Conservation (phyloP, 2,888 invertebrate species). For the Shargacucullia verbasci region DNA sequence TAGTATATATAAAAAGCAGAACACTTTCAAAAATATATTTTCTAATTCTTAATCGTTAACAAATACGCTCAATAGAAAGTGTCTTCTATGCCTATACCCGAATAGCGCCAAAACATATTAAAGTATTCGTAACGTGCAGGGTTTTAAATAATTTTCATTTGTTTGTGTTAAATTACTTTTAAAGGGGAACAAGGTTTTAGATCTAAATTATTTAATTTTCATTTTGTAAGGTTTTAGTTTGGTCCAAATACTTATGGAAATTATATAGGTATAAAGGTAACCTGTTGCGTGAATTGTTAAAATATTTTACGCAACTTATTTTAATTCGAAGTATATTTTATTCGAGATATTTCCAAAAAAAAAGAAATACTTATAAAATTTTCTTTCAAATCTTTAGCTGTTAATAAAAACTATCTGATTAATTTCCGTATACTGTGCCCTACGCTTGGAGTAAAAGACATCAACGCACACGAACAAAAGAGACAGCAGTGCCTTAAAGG, state of each 20-base stretch:
- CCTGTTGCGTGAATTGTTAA: too few relatives aligned
- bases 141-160: too few relatives aligned
- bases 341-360: too few relatives aligned
- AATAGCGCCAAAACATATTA: too few relatives aligned
- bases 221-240: too few relatives aligned
- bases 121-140: too few relatives aligned
- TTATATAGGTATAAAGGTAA: too few relatives aligned
- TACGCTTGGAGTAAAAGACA: slow-evolving; percentile 82
- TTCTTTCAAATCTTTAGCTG: not conserved
- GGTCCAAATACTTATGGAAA: too few relatives aligned
- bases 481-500: slow-evolving; percentile 63
- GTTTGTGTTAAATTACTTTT: not conserved
- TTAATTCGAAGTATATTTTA: too few relatives aligned
- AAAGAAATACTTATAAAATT: not conserved
- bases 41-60: not conserved
- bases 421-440: slow-evolving; percentile 65
- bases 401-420: slow-evolving; percentile 18
- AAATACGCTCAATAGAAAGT: slow-evolving; percentile 12
- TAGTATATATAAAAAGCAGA: slow-evolving; percentile 63
- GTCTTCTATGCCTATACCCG: too few relatives aligned
- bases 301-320: too few relatives aligned
- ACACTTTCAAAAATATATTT: slow-evolving; percentile 6
- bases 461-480: slow-evolving; percentile 79
- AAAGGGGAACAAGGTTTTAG: not conserved
- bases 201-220: too few relatives aligned